Conservation (phyloP, 2,113 vertebrate species). For the Neodontobutis hainanensis region DNA sequence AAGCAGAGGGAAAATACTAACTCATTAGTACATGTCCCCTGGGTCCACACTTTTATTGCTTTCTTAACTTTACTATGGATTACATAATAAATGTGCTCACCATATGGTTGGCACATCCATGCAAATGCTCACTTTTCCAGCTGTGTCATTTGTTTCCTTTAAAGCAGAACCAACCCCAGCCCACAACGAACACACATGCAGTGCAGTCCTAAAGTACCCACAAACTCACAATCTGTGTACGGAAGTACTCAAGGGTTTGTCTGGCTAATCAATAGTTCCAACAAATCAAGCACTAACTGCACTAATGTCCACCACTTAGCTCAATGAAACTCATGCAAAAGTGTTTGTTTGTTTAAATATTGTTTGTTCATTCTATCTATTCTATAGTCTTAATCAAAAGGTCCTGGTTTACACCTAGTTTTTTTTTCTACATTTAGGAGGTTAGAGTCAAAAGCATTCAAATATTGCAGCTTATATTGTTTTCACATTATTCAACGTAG, state of each 20-base stretch:
- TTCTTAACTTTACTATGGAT: conserved; percentile 63
- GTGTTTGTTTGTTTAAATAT: too few species aligned
- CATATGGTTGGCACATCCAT: conserved; percentile 64
- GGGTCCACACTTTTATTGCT: conserved; percentile 39
- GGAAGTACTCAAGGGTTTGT: conserved; percentile 20
- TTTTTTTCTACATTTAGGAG: too few species aligned
- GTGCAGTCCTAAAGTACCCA: conserved; percentile 26
- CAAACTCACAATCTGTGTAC: background rate
- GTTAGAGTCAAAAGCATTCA: too few species aligned
- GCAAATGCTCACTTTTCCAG: conserved; percentile 42
- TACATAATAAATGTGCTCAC: conserved; percentile 70
- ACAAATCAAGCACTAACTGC: background rate
- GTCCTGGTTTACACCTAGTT: too few species aligned
- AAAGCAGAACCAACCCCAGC: conserved; percentile 29
- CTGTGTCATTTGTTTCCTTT: conserved; percentile 57
- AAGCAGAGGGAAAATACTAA: conserved; percentile 25
- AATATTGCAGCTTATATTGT: too few species aligned
- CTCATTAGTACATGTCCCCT: conserved; percentile 46
- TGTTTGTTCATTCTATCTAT: too few species aligned
- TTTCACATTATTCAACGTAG: too few species aligned
- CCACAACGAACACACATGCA: conserved; percentile 27
- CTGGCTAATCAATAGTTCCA: background rate
- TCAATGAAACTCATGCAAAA: too few species aligned
- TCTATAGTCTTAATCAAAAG: too few species aligned
- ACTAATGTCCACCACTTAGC: too few species aligned